Evolutionary conservation across 2,113 vertebrate species (phyloP), one percentile per base, ranked within the genome.

Genomic region (Tinamus guttatus): DNA sequence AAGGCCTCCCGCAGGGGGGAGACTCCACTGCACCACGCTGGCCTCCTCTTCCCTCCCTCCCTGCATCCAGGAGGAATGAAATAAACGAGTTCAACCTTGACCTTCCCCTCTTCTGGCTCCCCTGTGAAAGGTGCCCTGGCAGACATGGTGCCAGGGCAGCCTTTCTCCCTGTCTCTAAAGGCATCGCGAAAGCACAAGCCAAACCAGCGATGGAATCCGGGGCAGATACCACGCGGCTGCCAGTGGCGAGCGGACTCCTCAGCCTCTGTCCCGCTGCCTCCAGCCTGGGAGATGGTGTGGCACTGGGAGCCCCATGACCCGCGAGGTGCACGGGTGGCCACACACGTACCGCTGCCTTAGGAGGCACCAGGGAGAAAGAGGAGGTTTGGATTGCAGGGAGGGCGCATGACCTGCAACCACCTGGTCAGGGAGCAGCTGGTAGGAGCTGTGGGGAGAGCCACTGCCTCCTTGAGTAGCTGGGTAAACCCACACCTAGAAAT

Each of bases 331-430:
- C 20, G 47, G 52, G 28, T 56, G 77, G 9, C 65, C 1, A 2
- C 38, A 17, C 5, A 27, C 2, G 20, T 11, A 3, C 25, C 49
- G 60, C 24, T 13, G 5, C 47, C 70, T 77, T 65, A 56, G 27
- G n/a, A 36, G 30, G 32, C 0, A 1, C 25, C 5, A 8, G 4
- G 36, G 49, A 56, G 30, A 80, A 28, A 62, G 32, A 32, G 7
- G 9, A 51, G 41, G 32, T 28, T 24, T 47, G 45, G 45, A 20
- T 20, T 58, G 47, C 54, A 10, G 40, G 60, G 36, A 60, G 49
- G 65, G 38, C 0, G 1, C 7, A 1, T 5, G 14, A 20, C 4
- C 52, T 30, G 1, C 0, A 4, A 12, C 13, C 34, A 49, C 47
- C 59, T 3, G 22, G 27, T 18, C 10, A 4, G 84, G 59, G 56